phyloP scores from a whole-genome alignment of 2,888 invertebrate species.

The Poecilus cupreus region DNA sequence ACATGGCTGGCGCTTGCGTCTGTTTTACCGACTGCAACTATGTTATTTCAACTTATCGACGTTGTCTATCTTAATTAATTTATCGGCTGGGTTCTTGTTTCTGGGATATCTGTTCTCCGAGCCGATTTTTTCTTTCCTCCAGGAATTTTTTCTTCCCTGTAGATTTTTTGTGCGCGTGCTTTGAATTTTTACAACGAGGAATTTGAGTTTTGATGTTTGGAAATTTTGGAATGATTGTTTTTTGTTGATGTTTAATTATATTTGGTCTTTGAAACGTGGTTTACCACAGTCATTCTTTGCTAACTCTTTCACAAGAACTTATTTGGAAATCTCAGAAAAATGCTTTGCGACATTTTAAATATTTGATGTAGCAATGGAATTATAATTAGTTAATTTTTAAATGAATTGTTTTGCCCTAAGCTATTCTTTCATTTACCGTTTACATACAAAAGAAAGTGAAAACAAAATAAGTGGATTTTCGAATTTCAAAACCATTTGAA shows the following conservation, averaged over 20 bases:
- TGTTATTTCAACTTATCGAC: slow-evolving; percentile 51
- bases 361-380: background rate
- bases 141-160: slow-evolving; percentile 28
- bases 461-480: too few species aligned
- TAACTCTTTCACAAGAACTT: background rate
- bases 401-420: too few species aligned
- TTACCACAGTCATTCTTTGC: too few species aligned
- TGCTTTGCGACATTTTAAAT: background rate
- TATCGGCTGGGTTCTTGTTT: slow-evolving; percentile 48
- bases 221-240: background rate
- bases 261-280: too few species aligned
- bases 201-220: slow-evolving; percentile 35
- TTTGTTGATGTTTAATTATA: too few species aligned
- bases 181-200: slow-evolving; percentile 47
- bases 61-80: slow-evolving; percentile 56
- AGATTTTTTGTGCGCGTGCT: slow-evolving; percentile 34
- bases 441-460: too few species aligned
- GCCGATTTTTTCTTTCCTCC: background rate
- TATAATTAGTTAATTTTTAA: too few species aligned
- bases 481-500: too few species aligned
- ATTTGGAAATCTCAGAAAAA: too few species aligned
- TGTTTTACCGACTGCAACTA: slow-evolving; percentile 42
- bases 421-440: too few species aligned
- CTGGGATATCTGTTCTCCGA: slow-evolving; percentile 12
- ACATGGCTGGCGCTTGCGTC: slow-evolving; percentile 19